Conservation (phyloP, 1,140 invertebrate species). For the Anagrus nilaparvatae region DNA sequence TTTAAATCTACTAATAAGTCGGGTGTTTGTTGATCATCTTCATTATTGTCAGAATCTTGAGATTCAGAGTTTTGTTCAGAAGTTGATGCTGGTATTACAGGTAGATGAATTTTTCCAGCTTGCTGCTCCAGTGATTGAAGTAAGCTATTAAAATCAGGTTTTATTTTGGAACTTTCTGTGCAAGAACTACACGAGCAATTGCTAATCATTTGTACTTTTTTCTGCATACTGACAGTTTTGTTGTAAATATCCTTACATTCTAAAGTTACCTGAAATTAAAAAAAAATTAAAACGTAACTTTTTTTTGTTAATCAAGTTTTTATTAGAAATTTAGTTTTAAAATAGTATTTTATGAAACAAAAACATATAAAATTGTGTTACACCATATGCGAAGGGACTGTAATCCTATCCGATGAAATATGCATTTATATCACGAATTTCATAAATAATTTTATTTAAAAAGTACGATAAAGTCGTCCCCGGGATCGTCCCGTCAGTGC, state of each 20-base stretch:
- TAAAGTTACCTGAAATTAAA: constrained; percentile 43
- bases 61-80: not conserved
- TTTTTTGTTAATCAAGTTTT: too few species aligned
- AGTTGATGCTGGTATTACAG: not conserved
- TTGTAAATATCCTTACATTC: constrained; percentile 46
- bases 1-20: constrained; percentile 36
- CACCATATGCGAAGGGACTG: too few species aligned
- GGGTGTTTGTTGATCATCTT: constrained; percentile 30
- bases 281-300: not conserved
- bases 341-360: too few species aligned
- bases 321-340: too few species aligned
- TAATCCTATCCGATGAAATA: too few species aligned
- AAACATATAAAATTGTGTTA: too few species aligned
- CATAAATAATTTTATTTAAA: too few species aligned
- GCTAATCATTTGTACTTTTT: constrained; percentile 53
- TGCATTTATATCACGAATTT: too few species aligned
- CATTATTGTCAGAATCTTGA: not conserved
- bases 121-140: constrained; percentile 26
- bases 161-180: constrained; percentile 36
- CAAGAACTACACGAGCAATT: constrained; percentile 55
- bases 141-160: constrained; percentile 35
- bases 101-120: too few species aligned
- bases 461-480: too few species aligned
- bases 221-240: constrained; percentile 44
- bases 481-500: too few species aligned